Conservation (phyloP, 35 echinoderm and acorn worm species). For the Eucidaris tribuloides region DNA sequence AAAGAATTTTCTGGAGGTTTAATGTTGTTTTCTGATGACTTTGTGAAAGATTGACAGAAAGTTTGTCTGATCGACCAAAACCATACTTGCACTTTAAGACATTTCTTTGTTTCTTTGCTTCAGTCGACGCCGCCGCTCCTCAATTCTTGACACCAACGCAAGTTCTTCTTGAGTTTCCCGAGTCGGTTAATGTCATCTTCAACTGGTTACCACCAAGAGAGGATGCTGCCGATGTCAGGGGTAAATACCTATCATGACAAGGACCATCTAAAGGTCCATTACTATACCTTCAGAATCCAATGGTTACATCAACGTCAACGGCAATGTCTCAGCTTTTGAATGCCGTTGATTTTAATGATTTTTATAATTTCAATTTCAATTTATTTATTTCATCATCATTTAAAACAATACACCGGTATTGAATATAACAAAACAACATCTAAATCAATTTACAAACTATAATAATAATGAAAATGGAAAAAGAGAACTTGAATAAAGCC, state of each 20-base stretch:
- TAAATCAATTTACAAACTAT: no score
- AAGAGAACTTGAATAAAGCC: no score
- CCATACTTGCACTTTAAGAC: neutral
- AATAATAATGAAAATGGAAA: no score
- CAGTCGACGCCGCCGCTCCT: neutral
- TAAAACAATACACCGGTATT: neutral
- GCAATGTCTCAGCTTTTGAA: neutral
- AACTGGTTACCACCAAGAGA: slow-evolving; percentile 14
- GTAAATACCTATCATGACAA: no score
- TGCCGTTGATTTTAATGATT: neutral
- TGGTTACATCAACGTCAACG: no score
- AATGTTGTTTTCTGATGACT: neutral
- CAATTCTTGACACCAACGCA: neutral
- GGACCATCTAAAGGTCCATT: no score
- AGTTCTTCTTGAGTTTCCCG: neutral
- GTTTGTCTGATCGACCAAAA: neutral
- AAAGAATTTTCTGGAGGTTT: neutral
- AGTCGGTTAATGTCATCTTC: neutral
- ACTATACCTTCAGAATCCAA: no score
- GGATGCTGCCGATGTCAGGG: neutral
- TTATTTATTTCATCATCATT: neutral
- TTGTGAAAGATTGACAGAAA: neutral
- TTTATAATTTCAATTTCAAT: neutral
- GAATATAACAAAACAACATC: neutral
- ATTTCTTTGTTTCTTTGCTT: neutral